These are phyloP conservation scores for Odocoileus hemionus DNA, from an alignment of 2,113 vertebrate species.

Conservation along the genomic window DNA sequence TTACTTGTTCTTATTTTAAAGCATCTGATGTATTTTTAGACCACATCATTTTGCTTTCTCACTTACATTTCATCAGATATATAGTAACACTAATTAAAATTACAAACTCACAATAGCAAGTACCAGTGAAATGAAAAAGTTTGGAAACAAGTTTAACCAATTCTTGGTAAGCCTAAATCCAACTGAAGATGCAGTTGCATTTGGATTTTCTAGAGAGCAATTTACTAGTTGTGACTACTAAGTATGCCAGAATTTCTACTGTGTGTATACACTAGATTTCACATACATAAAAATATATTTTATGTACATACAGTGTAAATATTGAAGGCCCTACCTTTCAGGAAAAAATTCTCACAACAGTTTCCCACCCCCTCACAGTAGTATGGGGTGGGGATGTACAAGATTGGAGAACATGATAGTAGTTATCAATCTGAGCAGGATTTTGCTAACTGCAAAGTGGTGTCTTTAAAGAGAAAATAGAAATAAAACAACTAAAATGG, in stretches of 20 bases:
- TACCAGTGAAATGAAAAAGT: neutral
- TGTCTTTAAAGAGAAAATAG: conserved; percentile 50
- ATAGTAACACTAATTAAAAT: neutral
- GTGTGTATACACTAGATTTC: neutral
- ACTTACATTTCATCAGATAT: neutral
- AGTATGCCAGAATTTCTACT: neutral
- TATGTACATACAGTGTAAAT: neutral
- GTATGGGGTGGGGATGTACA: neutral
- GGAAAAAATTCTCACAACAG: neutral
- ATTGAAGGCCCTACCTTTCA: neutral
- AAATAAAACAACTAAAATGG: conserved; percentile 43
- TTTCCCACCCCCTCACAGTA: neutral
- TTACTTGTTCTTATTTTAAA: neutral
- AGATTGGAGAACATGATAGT: neutral
- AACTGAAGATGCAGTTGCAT: neutral
- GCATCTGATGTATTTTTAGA: neutral
- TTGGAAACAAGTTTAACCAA: neutral
- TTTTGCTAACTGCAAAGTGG: conserved; percentile 9
- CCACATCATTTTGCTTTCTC: neutral
- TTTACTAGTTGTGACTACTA: neutral
- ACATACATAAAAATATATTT: neutral
- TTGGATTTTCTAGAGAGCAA: neutral
- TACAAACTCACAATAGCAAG: neutral
- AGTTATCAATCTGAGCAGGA: conserved; percentile 20
- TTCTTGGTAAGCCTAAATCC: neutral